Evolutionary conservation across 2,797 vertebrate species (phyloP).

Genomic region (Scyliorhinus canicula): DNA sequence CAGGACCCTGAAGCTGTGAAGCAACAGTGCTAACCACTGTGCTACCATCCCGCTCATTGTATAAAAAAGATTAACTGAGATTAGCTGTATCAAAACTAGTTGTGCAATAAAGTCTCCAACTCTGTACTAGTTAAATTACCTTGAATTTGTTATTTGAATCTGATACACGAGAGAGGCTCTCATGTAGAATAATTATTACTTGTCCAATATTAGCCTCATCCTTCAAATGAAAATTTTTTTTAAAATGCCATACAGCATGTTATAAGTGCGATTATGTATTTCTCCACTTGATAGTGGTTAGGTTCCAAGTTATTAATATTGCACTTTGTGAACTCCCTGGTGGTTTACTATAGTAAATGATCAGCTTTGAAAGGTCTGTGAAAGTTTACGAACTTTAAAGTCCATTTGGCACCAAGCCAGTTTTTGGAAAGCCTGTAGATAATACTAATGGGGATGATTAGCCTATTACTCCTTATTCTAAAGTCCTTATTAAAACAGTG

Average conservation of each 20-base stretch:
- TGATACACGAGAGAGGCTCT: neutral
- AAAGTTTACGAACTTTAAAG: slow-evolving; percentile 27
- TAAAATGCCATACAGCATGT: neutral
- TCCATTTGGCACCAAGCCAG: slow-evolving; percentile 2
- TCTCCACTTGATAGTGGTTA: neutral
- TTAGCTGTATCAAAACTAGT: too few relatives aligned
- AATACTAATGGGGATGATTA: slow-evolving; percentile 9
- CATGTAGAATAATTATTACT: slow-evolving; percentile 3
- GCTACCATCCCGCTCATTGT: too few relatives aligned
- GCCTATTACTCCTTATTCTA: slow-evolving; percentile 7
- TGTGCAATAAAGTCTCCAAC: too few relatives aligned
- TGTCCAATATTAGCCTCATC: neutral
- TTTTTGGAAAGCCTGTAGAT: neutral
- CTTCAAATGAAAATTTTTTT: neutral
- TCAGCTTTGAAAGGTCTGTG: neutral
- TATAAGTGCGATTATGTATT: neutral
- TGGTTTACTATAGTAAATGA: neutral
- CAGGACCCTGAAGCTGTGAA: too few relatives aligned
- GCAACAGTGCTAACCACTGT: too few relatives aligned
- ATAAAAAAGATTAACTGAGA: too few relatives aligned
- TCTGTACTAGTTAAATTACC: too few relatives aligned
- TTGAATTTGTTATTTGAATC: too few relatives aligned
- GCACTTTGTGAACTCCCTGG: neutral
- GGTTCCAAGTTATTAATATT: neutral
- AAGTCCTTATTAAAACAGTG: neutral